Conservation (phyloP, 2,888 invertebrate genomes). For the Nysson spinosus region DNA sequence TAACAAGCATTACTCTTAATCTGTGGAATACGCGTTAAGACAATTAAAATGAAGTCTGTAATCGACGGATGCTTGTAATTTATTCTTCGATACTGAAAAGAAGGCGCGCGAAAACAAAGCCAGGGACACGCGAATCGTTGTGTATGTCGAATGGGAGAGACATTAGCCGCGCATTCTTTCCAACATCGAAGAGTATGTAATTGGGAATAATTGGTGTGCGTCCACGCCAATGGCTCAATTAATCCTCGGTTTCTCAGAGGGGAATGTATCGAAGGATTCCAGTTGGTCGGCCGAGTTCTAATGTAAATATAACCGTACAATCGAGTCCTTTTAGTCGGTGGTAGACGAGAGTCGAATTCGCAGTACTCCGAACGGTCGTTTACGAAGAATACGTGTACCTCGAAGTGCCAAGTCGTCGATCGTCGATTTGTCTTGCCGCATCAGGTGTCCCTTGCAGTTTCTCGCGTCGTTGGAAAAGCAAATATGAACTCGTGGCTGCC, state of each 20-base stretch:
- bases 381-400: not conserved
- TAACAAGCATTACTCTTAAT: too few species aligned
- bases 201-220: too few species aligned
- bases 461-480: not conserved
- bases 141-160: too few species aligned
- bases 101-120: too few species aligned
- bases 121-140: not conserved
- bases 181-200: too few species aligned
- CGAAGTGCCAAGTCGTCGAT: not conserved
- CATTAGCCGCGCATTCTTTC: too few species aligned
- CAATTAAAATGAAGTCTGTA: too few species aligned
- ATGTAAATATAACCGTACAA: constrained; percentile 23
- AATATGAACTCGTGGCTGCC: constrained; percentile 67
- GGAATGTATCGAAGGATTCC: not conserved
- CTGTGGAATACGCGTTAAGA: too few species aligned
- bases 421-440: not conserved
- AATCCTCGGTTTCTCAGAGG: not conserved
- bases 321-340: not conserved
- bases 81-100: too few species aligned
- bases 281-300: not conserved
- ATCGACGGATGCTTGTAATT: too few species aligned
- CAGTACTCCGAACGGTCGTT: not conserved
- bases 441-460: not conserved
- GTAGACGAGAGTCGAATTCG: constrained; percentile 6
- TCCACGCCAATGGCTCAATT: constrained; percentile 6